Evolutionary conservation across 1,140 invertebrate genomes (phyloP).

Genomic region (Drosophila bocqueti): DNA sequence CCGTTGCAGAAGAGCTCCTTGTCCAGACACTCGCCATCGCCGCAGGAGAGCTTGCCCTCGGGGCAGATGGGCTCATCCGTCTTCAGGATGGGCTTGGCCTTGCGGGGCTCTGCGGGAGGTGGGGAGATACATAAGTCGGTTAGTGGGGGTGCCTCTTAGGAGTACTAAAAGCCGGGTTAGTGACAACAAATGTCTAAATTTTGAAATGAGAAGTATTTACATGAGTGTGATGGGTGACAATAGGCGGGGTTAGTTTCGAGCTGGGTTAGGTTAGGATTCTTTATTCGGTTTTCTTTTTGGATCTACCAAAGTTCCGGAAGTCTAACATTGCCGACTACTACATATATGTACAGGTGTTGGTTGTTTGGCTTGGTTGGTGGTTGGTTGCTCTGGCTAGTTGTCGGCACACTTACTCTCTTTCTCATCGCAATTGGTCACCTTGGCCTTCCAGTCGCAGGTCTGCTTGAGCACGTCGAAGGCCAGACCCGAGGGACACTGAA

Average conservation of each 20-base stretch:
- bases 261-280: constrained; percentile 21
- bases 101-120: constrained; percentile 91
- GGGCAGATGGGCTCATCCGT: constrained; percentile 96
- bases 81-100: constrained; percentile 94
- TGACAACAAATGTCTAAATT: constrained; percentile 78
- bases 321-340: constrained; percentile 56
- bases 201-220: constrained; percentile 74
- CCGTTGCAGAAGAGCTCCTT: constrained; percentile 97
- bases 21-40: constrained; percentile 95
- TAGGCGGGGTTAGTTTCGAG: constrained; percentile 36
- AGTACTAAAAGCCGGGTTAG: constrained; percentile 43
- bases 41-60: constrained; percentile 94
- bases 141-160: background rate
- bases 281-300: constrained; percentile 11
- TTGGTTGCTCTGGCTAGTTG: constrained; percentile 38
- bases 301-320: constrained; percentile 68
- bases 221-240: constrained; percentile 35
- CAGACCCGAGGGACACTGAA: constrained; percentile 96
- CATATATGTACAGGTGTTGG: constrained; percentile 52
- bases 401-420: constrained; percentile 95
- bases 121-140: background rate
- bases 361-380: constrained; percentile 36
- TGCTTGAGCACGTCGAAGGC: constrained; percentile 98
- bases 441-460: constrained; percentile 98
- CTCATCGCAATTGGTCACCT: constrained; percentile 97